Evolutionary conservation across 2,888 invertebrate species (phyloP), one percentile per base, ranked within the genome.

Genomic region (Galerucella pusilla): DNA sequence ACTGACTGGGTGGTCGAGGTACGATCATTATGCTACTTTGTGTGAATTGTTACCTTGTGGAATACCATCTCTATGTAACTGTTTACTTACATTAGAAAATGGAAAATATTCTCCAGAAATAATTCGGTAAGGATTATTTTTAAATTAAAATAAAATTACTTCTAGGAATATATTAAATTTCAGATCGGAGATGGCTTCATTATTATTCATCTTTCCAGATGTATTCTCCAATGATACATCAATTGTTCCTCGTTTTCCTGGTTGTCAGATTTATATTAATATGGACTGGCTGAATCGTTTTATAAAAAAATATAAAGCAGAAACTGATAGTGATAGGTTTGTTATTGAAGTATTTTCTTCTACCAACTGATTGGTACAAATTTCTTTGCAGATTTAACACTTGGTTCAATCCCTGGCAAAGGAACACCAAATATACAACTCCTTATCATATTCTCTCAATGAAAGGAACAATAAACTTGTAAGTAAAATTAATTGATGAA

Each of bases 341-440:
- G 90, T 87, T 42, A 42, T n/a, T 63, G 4, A 16, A 63, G 20
- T 63, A 42, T 10, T 57, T 20, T 20, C 20, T 16, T 57, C 20
- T 10, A 20, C 20, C 14, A n/a, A 7, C 6, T 52, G n/a, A 7
- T n/a, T 52, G 6, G 2, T 68, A 25, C 35, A 70, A 61, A 42
- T 74, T 72, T 69, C 42, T 60, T 87, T 86, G 35, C 84, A 93
- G 93, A 81, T 89, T 93, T 67, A 87, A 89, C 52, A 92, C 93
- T 0, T 94, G 93, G 93, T 86, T 93, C 86, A 93, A 93, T 84
- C 89, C 90, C 0, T 93, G 93, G 93, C 93, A 93, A 85, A 86
- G 93, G n/a, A 88, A 89, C 59, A 90, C 90, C 75, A 90, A 90
- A 77, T 92, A 90, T 81, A 92, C 91, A 0, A 92, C 91, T 81